These are phyloP conservation scores for Oscheius sp. DNA, from an alignment of 2,888 invertebrate species.

Conservation along the genomic window DNA sequence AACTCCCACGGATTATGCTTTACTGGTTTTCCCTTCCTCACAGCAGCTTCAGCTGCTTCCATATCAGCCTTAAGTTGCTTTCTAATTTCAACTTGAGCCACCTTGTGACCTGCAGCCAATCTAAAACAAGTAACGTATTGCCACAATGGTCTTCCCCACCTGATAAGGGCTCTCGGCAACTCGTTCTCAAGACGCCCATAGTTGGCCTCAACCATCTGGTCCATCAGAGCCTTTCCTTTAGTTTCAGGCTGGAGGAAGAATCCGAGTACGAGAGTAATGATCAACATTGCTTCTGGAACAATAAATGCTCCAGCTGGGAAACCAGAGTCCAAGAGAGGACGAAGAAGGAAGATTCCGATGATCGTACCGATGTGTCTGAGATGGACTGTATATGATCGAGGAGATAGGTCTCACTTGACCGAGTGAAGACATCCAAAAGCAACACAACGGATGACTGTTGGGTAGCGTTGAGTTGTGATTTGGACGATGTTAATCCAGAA, in stretches of 20 bases:
- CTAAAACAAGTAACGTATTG: constrained; percentile 40
- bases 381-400: not conserved
- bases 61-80: constrained; percentile 48
- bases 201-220: constrained; percentile 67
- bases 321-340: constrained; percentile 56
- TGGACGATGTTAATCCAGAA: constrained; percentile 71
- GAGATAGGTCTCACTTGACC: constrained; percentile 49
- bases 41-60: constrained; percentile 45
- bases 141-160: constrained; percentile 36
- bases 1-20: constrained; percentile 53
- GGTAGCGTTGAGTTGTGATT: constrained; percentile 67
- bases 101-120: constrained; percentile 66
- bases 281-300: constrained; percentile 63
- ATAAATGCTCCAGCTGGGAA: constrained; percentile 63
- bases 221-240: constrained; percentile 66
- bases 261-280: constrained; percentile 63
- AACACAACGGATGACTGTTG: constrained; percentile 69
- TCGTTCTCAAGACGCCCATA: constrained; percentile 65
- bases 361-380: constrained; percentile 67
- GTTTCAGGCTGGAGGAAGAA: constrained; percentile 68
- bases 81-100: constrained; percentile 61
- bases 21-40: constrained; percentile 41
- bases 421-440: constrained; percentile 69
- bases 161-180: constrained; percentile 63
- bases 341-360: constrained; percentile 61